Conservation (phyloP, 2,113 vertebrate genomes). For the Cervus canadensis region DNA sequence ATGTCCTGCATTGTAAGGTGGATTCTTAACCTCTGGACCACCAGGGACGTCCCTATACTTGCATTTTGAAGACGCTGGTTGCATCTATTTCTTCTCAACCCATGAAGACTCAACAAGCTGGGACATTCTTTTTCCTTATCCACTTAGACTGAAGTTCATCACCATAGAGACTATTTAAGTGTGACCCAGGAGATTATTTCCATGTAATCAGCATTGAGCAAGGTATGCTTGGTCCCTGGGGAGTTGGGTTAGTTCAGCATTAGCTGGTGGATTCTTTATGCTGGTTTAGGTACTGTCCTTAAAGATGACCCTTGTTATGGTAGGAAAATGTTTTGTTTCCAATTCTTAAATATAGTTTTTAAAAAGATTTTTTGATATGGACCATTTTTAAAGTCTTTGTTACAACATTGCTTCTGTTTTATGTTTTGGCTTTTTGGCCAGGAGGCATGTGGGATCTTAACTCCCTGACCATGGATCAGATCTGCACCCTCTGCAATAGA, state of each 20-base stretch:
- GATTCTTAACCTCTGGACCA: background rate
- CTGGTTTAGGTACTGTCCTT: background rate
- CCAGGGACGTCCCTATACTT: background rate
- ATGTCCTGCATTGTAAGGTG: background rate
- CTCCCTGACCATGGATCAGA: background rate
- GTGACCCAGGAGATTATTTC: background rate
- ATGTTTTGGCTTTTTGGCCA: background rate
- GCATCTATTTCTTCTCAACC: background rate
- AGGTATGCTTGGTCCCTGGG: background rate
- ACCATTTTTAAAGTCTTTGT: background rate
- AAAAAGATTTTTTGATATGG: background rate
- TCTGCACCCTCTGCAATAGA: background rate
- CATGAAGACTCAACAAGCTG: background rate
- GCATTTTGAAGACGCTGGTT: background rate
- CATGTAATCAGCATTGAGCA: background rate
- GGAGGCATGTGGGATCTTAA: background rate
- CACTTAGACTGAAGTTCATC: background rate
- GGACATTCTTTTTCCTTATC: background rate
- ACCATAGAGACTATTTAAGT: background rate
- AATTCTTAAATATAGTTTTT: background rate
- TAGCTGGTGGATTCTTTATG: background rate
- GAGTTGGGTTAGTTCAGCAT: background rate
- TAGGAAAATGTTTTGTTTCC: background rate
- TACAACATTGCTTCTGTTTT: background rate
- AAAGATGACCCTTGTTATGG: background rate